These are phyloP conservation scores for Synergus gifuensis DNA, from an alignment of 2,888 invertebrate species.

Conservation along the genomic window DNA sequence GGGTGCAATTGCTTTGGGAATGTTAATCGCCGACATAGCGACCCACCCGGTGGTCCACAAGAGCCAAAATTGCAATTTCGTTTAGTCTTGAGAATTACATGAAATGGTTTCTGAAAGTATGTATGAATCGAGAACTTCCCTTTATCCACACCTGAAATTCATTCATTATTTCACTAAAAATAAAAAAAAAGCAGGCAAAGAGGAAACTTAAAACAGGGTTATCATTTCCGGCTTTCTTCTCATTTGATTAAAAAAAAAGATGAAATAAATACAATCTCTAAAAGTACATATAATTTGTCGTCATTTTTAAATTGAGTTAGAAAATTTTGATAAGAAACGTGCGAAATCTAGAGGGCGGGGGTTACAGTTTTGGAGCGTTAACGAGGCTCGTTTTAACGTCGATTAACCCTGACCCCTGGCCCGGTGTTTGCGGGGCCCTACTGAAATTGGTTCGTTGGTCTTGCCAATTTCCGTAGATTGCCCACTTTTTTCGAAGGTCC, in stretches of 20 bases:
- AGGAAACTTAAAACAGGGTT: no score
- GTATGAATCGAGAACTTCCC: neutral
- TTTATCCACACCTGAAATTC: neutral
- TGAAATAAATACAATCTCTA: no score
- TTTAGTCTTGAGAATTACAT: slow-evolving; percentile 50
- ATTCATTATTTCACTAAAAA: neutral
- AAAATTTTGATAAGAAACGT: slow-evolving; percentile 44
- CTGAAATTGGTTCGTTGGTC: slow-evolving; percentile 75
- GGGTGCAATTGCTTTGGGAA: slow-evolving; percentile 74
- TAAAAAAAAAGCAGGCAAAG: neutral
- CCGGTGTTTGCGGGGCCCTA: slow-evolving; percentile 70
- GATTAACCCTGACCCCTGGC: slow-evolving; percentile 76
- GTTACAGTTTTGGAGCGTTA: slow-evolving; percentile 66
- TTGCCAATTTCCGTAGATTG: slow-evolving; percentile 73
- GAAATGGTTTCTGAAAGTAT: neutral
- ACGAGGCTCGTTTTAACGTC: slow-evolving; percentile 76
- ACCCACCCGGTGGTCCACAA: slow-evolving; percentile 69
- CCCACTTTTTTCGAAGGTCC: slow-evolving; percentile 60
- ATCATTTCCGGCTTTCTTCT: neutral
- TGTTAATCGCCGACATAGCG: slow-evolving; percentile 69
- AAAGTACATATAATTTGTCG: neutral
- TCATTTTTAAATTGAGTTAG: no score
- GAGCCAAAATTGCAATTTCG: slow-evolving; percentile 66
- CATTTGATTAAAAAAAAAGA: neutral
- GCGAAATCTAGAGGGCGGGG: slow-evolving; percentile 45